These are phyloP conservation scores for Caenorhabditis sp. DNA, from an alignment of 2,888 invertebrate species.

Conservation along the genomic window DNA sequence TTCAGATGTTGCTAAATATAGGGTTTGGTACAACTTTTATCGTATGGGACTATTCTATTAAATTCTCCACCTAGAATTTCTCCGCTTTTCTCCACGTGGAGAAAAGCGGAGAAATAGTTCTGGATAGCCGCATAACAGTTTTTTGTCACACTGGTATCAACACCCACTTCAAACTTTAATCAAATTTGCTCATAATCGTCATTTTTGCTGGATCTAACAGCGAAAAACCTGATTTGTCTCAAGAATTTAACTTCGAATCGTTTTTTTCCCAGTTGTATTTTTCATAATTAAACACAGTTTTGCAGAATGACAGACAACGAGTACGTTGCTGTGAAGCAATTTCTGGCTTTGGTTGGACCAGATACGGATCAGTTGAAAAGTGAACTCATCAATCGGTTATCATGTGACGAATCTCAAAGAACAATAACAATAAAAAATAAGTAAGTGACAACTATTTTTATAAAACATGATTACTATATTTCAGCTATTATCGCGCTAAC, in stretches of 20 bases:
- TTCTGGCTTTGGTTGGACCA: constrained; percentile 21
- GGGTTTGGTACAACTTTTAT: too few relatives aligned
- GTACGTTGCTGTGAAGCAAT: constrained; percentile 14
- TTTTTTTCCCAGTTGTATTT: not conserved
- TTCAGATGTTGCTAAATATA: too few relatives aligned
- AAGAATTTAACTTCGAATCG: not conserved
- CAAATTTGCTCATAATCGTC: too few relatives aligned
- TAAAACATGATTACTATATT: not conserved
- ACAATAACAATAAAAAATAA: constrained; percentile 1
- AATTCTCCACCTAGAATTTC: too few relatives aligned
- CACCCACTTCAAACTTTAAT: too few relatives aligned
- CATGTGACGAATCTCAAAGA: not conserved
- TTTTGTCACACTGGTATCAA: too few relatives aligned
- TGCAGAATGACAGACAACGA: not conserved
- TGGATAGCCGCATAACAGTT: too few relatives aligned
- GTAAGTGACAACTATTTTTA: not conserved
- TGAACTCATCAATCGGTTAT: not conserved
- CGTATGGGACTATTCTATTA: too few relatives aligned
- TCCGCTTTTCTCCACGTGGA: too few relatives aligned
- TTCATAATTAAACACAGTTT: not conserved
- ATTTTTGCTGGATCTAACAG: too few relatives aligned
- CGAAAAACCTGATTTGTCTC: not conserved
- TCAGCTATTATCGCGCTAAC: constrained; percentile 9
- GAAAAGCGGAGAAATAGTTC: too few relatives aligned
- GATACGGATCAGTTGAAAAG: not conserved